These are phyloP conservation scores for Ceratosolen solmsi DNA, from an alignment of 1,140 invertebrate species.

Conservation along the genomic window DNA sequence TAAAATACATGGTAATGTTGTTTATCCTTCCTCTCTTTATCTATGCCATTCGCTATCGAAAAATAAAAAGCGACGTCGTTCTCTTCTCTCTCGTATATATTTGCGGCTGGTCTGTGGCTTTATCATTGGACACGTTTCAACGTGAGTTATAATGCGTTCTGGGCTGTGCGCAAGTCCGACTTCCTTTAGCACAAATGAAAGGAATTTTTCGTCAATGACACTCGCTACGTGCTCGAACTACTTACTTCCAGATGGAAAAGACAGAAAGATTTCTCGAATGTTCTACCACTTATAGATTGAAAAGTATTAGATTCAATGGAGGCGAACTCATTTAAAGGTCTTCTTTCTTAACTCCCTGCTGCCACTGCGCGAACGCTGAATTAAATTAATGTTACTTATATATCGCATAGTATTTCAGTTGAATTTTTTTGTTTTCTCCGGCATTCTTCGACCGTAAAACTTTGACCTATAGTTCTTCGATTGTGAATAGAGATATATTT, in stretches of 20 bases:
- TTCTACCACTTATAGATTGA: constrained; percentile 8
- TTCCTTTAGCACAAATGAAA: constrained; percentile 40
- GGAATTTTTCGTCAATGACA: constrained; percentile 49
- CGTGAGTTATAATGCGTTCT: constrained; percentile 48
- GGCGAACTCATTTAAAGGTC: constrained; percentile 11
- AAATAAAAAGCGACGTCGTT: neutral
- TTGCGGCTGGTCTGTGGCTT: constrained; percentile 15
- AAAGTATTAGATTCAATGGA: constrained; percentile 19
- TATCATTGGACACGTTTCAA: constrained; percentile 39
- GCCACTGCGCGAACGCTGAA: neutral
- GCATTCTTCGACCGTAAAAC: neutral
- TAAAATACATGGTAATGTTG: neutral
- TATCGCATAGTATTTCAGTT: neutral
- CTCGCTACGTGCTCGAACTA: constrained; percentile 40
- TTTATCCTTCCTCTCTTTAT: neutral
- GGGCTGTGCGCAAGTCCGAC: constrained; percentile 21
- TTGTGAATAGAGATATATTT: neutral
- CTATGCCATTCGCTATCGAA: neutral
- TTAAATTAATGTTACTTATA: constrained; percentile 5
- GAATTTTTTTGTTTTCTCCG: neutral
- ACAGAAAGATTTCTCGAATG: constrained; percentile 39
- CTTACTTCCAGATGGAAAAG: constrained; percentile 28
- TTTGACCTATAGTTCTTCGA: neutral
- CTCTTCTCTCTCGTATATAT: neutral
- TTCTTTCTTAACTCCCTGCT: neutral